Conservation (phyloP, 1,140 invertebrate genomes). For the Eupristina koningsbergeri region DNA sequence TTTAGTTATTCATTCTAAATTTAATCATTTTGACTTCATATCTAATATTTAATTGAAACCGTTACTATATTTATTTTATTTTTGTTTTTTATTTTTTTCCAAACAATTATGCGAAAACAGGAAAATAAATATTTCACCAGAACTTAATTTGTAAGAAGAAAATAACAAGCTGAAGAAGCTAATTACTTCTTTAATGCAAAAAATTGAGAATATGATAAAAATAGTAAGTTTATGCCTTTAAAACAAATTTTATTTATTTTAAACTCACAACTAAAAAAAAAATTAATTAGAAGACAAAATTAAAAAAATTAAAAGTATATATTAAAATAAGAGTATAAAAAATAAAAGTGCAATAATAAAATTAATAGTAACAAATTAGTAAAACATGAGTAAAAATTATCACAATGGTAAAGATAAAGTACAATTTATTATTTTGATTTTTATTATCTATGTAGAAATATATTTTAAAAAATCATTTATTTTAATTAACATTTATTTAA, state of each 20-base stretch:
- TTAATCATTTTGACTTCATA: too few relatives aligned
- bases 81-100: conserved; percentile 62
- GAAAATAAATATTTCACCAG: conserved; percentile 71
- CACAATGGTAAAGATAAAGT: too few relatives aligned
- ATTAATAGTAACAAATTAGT: too few relatives aligned
- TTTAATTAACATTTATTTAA: too few relatives aligned
- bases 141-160: conserved; percentile 83
- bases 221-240: conserved; percentile 67
- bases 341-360: too few relatives aligned
- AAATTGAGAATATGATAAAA: conserved; percentile 80
- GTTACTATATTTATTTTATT: not conserved
- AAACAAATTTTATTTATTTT: not conserved
- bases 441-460: too few relatives aligned
- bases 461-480: too few relatives aligned
- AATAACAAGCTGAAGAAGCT: conserved; percentile 83
- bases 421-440: too few relatives aligned
- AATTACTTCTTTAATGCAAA: conserved; percentile 80
- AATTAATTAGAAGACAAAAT: not conserved
- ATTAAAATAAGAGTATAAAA: too few relatives aligned
- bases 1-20: too few relatives aligned
- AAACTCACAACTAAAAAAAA: not conserved
- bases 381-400: too few relatives aligned
- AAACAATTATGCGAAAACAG: conserved; percentile 80
- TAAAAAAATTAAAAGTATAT: not conserved
- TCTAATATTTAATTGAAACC: not conserved